Percentiles rank a stretch among this genome's conserved stretches.
phyloP scores from a whole-genome alignment of 1,140 invertebrate genomes.

The Xylocopa sonorina region DNA sequence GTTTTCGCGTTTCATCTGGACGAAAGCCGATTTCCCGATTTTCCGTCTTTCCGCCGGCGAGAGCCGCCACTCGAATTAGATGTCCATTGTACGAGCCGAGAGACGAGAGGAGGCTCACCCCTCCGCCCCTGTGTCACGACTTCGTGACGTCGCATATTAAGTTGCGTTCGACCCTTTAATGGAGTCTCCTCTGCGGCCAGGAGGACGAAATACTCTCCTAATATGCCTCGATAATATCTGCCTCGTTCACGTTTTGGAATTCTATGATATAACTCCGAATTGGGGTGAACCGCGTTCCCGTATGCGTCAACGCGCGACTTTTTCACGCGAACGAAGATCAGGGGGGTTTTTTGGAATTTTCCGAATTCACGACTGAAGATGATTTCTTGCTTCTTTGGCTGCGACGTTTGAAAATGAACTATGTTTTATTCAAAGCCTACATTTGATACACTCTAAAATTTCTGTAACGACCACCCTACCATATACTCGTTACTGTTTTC shows the following conservation, averaged over 20 bases:
- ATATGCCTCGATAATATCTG: slow-evolving; percentile 57
- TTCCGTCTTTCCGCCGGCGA: slow-evolving; percentile 70
- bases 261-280: slow-evolving; percentile 1
- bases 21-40: slow-evolving; percentile 81
- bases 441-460: too few species aligned
- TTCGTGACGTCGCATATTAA: slow-evolving; percentile 80
- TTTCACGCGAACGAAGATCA: too few species aligned
- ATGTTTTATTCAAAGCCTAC: too few species aligned
- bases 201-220: slow-evolving; percentile 52
- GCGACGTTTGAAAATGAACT: too few species aligned
- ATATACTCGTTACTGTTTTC: too few species aligned
- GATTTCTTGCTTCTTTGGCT: too few species aligned
- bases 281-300: not conserved
- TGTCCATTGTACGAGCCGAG: slow-evolving; percentile 73
- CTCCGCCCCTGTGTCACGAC: slow-evolving; percentile 26
- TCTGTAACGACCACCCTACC: too few species aligned
- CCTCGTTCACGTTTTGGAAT: slow-evolving; percentile 24
- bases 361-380: too few species aligned
- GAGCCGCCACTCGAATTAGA: slow-evolving; percentile 74
- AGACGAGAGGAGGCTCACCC: slow-evolving; percentile 34
- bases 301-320: too few species aligned
- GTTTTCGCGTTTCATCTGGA: slow-evolving; percentile 79
- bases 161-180: slow-evolving; percentile 76
- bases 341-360: too few species aligned
- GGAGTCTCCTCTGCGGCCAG: slow-evolving; percentile 61